Evolutionary conservation across 2,888 invertebrate species (phyloP).

Genomic region (Andrena camellia): DNA sequence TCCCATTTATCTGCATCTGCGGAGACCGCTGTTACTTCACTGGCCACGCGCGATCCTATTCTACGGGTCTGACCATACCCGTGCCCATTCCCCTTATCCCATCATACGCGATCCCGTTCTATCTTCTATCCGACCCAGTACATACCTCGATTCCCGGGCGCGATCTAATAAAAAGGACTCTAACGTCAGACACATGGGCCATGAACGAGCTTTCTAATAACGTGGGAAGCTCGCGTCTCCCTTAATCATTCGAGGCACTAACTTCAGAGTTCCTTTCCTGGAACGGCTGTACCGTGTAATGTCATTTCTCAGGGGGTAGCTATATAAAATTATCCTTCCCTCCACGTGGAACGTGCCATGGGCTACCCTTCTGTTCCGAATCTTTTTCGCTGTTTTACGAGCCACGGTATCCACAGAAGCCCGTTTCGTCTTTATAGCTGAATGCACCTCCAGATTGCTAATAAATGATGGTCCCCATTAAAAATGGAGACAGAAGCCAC

Average conservation of each 20-base stretch:
- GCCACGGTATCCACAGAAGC: not conserved
- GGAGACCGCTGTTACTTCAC: not conserved
- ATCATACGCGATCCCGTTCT: not conserved
- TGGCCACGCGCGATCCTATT: constrained; percentile 1
- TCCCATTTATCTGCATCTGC: constrained; percentile 1
- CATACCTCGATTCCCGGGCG: not conserved
- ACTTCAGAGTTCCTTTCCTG: not conserved
- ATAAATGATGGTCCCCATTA: too few species aligned
- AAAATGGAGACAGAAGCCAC: too few species aligned
- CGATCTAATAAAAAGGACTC: constrained; percentile 5
- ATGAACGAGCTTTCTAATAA: not conserved
- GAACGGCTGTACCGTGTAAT: not conserved
- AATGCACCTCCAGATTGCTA: too few species aligned
- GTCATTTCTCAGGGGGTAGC: not conserved
- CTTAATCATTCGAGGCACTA: not conserved
- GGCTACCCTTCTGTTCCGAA: not conserved
- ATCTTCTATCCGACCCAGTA: constrained; percentile 1
- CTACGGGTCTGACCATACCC: not conserved
- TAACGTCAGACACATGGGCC: not conserved
- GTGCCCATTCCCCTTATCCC: not conserved
- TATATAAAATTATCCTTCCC: not conserved
- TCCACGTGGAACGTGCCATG: not conserved
- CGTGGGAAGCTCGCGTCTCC: not conserved
- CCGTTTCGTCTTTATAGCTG: not conserved
- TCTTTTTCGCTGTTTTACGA: not conserved